Evolutionary conservation across 2,113 vertebrate species (phyloP).

Genomic region (Osmerus mordax): DNA sequence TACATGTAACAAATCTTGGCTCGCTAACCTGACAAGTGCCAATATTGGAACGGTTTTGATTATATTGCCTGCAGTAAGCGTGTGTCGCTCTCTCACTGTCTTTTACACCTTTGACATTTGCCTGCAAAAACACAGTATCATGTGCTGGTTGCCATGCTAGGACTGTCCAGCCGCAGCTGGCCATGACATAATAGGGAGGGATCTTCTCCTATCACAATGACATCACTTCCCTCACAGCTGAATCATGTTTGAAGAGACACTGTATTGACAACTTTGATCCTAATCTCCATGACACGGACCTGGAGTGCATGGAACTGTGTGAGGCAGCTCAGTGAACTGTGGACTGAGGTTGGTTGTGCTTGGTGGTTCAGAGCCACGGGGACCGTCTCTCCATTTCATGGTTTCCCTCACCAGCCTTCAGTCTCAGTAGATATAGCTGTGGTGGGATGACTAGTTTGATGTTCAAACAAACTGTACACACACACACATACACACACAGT

Average conservation of each 20-base stretch:
- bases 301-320: constrained; percentile 18
- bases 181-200: constrained; percentile 53
- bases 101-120: constrained; percentile 13
- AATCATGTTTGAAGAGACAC: constrained; percentile 41
- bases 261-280: constrained; percentile 31
- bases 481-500: background rate
- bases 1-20: background rate
- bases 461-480: constrained; percentile 17
- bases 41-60: too few relatives aligned
- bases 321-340: constrained; percentile 26
- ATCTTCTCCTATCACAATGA: constrained; percentile 32
- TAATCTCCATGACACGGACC: constrained; percentile 25
- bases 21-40: too few relatives aligned
- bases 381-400: constrained; percentile 21
- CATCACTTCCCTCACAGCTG: background rate
- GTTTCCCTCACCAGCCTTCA: constrained; percentile 27
- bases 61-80: too few relatives aligned
- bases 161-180: constrained; percentile 43
- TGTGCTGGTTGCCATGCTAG: constrained; percentile 15
- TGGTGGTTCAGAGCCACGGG: constrained; percentile 11
- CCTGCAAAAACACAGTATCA: constrained; percentile 22
- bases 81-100: too few relatives aligned
- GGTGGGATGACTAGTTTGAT: constrained; percentile 27
- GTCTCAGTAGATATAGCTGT: constrained; percentile 34
- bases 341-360: constrained; percentile 15